Conservation (phyloP, 2,888 invertebrate species). For the Folsomia manolachei region DNA sequence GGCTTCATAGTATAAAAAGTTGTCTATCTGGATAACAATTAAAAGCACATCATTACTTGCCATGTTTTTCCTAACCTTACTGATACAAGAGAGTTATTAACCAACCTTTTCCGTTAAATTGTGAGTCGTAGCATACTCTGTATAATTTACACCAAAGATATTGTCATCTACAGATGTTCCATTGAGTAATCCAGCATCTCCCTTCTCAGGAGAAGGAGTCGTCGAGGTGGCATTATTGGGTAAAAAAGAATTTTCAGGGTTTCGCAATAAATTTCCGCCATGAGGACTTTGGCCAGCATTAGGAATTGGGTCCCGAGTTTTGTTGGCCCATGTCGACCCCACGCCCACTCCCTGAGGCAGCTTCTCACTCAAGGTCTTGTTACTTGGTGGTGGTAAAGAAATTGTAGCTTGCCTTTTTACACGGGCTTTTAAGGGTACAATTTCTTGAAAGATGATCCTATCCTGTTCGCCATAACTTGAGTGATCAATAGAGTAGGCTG, state of each 20-base stretch:
- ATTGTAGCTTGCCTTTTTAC: constrained; percentile 7
- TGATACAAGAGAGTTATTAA: too few relatives aligned
- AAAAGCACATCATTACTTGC: not conserved
- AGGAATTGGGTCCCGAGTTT: not conserved
- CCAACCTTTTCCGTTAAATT: not conserved
- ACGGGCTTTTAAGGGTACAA: not conserved
- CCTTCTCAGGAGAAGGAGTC: not conserved
- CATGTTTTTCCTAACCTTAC: too few relatives aligned
- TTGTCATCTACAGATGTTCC: not conserved
- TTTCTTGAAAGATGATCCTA: not conserved
- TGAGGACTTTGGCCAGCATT: not conserved
- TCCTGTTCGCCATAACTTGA: not conserved
- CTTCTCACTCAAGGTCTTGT: not conserved
- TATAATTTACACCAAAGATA: not conserved
- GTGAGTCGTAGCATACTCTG: not conserved
- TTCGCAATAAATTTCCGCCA: not conserved
- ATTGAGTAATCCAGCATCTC: not conserved
- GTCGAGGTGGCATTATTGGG: not conserved
- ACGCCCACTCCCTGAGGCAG: too few relatives aligned
- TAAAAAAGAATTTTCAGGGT: not conserved
- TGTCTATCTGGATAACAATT: constrained; percentile 20
- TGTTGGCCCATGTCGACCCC: not conserved
- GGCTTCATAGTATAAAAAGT: constrained; percentile 25
- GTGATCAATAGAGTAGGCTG: not conserved
- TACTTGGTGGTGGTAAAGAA: not conserved